Conservation (phyloP, 2,113 vertebrate species). For the Onychostruthus taczanowskii region DNA sequence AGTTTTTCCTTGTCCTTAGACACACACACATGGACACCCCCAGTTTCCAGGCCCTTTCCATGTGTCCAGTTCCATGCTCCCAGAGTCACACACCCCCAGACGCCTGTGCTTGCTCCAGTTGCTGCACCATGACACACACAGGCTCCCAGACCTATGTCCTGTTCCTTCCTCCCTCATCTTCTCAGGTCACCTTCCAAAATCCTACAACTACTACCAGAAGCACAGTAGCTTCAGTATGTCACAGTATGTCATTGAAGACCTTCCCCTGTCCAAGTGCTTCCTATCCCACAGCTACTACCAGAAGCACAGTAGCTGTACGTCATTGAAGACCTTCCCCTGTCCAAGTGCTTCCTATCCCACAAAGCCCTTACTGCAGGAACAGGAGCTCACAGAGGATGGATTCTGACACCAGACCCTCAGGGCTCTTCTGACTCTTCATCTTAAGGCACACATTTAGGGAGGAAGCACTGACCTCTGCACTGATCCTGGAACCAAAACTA, state of each 20-base stretch:
- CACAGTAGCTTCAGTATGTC: not conserved
- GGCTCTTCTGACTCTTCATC: not conserved
- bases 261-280: not conserved
- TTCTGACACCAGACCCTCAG: not conserved
- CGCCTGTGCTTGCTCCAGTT: rapidly evolving
- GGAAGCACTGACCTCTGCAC: not conserved
- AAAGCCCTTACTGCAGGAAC: not conserved
- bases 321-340: not conserved
- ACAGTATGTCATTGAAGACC: not conserved
- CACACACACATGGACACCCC: not conserved
- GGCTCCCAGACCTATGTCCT: not conserved
- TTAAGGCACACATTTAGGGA: not conserved
- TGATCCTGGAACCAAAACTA: not conserved
- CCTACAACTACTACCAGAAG: not conserved
- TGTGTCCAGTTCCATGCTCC: not conserved
- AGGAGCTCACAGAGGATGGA: not conserved
- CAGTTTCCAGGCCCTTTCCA: not conserved
- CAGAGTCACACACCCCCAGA: not conserved
- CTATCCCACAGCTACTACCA: not conserved
- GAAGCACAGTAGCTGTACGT: not conserved
- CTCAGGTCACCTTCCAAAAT: not conserved
- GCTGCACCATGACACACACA: not conserved
- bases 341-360: not conserved
- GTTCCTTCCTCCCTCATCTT: not conserved
- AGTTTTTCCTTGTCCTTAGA: not conserved